Base-by-base conservation (phyloP, 2,888 invertebrate genomes). In the Tachina grossa region DNA sequence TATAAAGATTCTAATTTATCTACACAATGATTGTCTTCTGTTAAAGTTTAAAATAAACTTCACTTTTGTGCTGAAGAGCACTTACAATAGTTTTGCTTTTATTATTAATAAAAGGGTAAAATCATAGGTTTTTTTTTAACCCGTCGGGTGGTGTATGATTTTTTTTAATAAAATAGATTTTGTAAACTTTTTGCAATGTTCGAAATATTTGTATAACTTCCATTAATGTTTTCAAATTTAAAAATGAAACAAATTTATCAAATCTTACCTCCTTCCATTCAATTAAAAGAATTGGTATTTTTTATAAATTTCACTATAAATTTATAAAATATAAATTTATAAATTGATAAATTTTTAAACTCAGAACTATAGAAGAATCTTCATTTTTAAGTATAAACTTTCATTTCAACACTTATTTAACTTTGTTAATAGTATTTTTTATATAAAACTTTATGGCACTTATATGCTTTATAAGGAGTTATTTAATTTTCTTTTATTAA, bases 261-360 rank as follows among this genome's bases (percentile, higher is more conserved):
- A 43, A 45, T 65, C 63, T 65, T 65, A 65, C 63, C 63, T 65
- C 9, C 19, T 45, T 65, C 1, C 9, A 45, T 22, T 6, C 63
- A 14, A 45, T 45, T 45, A 19, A 19, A 63, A 5, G 8, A 13
- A 53, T 16, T 16, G 19, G 1, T 45, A 11, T 63, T 45, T 16
- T 65, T 8, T 13, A 9, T 9, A 2, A 2, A 65, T 22, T 65
- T 45, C 5, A 63, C 19, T 45, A 14, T 57, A 22, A 14, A 31
- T 16, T 11, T n/a, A n/a, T n/a, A n/a, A n/a, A n/a, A n/a, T n/a
- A n/a, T n/a, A n/a, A n/a, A n/a, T n/a, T n/a, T n/a, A n/a, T n/a
- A n/a, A n/a, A n/a, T 11, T 2, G 4, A 19, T 22, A 11, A 11
- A 22, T 19, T 53, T 19, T 4, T 4, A 5, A 53, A 19, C 9